Conservation (phyloP, 2,797 vertebrate genomes). For the Gambusia yucatana region DNA sequence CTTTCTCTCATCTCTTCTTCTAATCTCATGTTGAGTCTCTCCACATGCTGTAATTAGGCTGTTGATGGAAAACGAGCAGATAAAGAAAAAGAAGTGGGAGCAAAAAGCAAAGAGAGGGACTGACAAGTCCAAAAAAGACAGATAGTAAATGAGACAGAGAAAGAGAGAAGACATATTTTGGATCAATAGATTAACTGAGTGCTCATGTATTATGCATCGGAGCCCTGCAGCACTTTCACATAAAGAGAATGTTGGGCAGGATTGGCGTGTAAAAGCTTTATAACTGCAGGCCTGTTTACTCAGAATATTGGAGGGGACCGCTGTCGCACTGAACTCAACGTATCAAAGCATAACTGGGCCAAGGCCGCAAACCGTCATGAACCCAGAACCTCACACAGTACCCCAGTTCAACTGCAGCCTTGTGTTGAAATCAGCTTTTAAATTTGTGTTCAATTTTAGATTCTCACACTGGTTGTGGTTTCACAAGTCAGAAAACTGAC, state of each 20-base stretch:
- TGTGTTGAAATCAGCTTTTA: not conserved
- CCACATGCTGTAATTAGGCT: constrained; percentile 9
- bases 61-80: constrained; percentile 20
- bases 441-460: not conserved
- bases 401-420: not conserved
- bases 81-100: constrained; percentile 1
- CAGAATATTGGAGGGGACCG: constrained; percentile 57
- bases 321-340: constrained; percentile 27
- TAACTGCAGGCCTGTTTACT: constrained; percentile 84
- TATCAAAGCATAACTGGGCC: constrained; percentile 10
- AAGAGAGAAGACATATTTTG: constrained; percentile 75
- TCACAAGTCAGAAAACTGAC: not conserved
- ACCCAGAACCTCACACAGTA: not conserved
- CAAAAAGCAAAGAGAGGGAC: constrained; percentile 27
- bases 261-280: constrained; percentile 85
- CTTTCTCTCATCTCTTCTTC: constrained; percentile 30
- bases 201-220: constrained; percentile 83
- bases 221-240: constrained; percentile 84
- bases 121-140: constrained; percentile 59
- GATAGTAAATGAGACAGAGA: constrained; percentile 73
- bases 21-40: constrained; percentile 32
- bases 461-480: not conserved
- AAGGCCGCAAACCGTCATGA: not conserved
- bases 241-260: constrained; percentile 82
- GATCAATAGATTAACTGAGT: constrained; percentile 87